These are phyloP conservation scores for Nothocercus julius DNA, from an alignment of 2,113 vertebrate species.

Conservation along the genomic window DNA sequence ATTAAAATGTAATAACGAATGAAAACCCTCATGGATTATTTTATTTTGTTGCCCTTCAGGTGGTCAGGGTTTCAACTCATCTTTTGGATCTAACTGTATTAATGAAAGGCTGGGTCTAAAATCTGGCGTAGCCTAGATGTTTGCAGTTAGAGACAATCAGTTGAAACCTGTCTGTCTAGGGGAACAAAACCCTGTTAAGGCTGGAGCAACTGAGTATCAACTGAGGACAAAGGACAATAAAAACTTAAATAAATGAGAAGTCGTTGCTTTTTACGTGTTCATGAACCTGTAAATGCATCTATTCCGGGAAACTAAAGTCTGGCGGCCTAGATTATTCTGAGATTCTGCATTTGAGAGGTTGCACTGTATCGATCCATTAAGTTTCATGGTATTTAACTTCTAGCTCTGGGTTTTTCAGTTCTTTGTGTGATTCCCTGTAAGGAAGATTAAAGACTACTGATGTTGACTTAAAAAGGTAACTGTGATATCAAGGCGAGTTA, in stretches of 20 bases:
- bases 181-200: neutral
- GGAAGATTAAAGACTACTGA: neutral
- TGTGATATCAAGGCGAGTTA: neutral
- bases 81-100: constrained; percentile 53
- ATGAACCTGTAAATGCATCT: neutral
- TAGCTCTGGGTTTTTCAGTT: neutral
- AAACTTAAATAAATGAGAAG: constrained; percentile 6
- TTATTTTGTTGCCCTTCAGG: neutral
- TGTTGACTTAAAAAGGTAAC: neutral
- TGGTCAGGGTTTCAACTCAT: neutral
- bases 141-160: constrained; percentile 1
- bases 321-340: neutral
- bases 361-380: neutral
- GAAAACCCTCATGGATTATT: neutral
- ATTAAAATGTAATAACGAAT: neutral
- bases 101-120: constrained; percentile 78
- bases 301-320: neutral
- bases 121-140: constrained; percentile 60
- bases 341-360: neutral
- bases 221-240: constrained; percentile 46
- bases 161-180: neutral
- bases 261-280: neutral
- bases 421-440: neutral
- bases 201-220: neutral
- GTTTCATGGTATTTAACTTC: neutral